Percentiles rank a stretch among this genome's conserved stretches.
These are phyloP conservation scores for Microtus richardsoni DNA, from an alignment of 2,113 vertebrate genomes.

Conservation along the genomic window DNA sequence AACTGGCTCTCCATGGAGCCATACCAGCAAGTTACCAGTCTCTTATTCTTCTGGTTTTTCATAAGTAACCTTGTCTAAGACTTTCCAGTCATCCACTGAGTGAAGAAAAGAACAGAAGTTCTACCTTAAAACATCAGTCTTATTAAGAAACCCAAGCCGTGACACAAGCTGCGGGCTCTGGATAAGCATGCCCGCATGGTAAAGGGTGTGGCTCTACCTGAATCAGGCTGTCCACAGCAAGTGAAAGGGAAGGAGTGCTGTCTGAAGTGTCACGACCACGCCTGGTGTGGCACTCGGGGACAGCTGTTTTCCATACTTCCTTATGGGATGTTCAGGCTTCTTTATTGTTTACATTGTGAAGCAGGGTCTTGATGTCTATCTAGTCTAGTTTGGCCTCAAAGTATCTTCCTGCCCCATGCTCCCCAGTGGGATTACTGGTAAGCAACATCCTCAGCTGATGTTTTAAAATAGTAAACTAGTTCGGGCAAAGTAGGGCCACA, in stretches of 20 bases:
- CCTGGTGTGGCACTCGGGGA: neutral
- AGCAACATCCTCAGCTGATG: neutral
- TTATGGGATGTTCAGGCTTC: neutral
- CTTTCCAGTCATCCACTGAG: conserved; percentile 7
- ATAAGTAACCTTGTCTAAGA: conserved; percentile 43
- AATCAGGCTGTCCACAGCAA: conserved; percentile 23
- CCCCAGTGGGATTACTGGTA: neutral
- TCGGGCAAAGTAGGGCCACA: neutral
- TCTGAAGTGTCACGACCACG: neutral
- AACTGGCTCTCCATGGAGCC: neutral
- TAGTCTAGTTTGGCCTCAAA: neutral
- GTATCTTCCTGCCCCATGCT: neutral
- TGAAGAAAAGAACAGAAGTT: neutral
- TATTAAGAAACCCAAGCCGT: neutral
- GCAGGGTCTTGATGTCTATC: neutral
- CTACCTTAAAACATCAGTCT: conserved; percentile 7
- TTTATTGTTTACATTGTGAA: neutral
- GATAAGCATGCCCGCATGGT: neutral
- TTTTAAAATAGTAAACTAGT: neutral
- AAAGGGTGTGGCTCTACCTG: conserved; percentile 19
- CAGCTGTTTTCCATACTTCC: neutral
- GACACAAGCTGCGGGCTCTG: neutral
- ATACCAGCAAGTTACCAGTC: neutral
- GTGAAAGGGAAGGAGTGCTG: neutral
- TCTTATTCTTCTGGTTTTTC: neutral